These are phyloP conservation scores for Phaethornis superciliosus DNA, from an alignment of 2,113 vertebrate species.

Conservation along the genomic window DNA sequence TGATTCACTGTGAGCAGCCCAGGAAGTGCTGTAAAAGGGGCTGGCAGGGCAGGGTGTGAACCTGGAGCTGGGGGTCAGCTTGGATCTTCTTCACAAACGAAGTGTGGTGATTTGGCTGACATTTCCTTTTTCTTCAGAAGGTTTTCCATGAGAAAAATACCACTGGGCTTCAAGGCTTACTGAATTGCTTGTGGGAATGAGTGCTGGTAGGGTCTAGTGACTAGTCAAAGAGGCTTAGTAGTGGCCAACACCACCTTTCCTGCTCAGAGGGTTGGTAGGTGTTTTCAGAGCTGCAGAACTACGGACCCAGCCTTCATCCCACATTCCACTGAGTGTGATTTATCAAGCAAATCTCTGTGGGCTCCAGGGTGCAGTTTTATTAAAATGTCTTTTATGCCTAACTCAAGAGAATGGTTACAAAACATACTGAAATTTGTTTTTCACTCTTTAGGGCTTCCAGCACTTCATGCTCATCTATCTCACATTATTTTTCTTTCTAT, in stretches of 20 bases:
- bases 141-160: not conserved
- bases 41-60: rapidly evolving
- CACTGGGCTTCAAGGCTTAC: not conserved
- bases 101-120: not conserved
- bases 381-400: constrained; percentile 18
- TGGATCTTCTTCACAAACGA: not conserved
- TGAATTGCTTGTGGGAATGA: not conserved
- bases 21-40: not conserved
- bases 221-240: not conserved
- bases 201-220: not conserved
- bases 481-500: constrained; percentile 57
- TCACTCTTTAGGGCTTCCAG: constrained; percentile 37
- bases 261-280: not conserved
- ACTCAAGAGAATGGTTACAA: constrained; percentile 18
- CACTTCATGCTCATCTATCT: constrained; percentile 38
- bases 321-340: not conserved
- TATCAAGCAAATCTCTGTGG: not conserved
- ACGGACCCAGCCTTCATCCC: not conserved
- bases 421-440: constrained; percentile 55
- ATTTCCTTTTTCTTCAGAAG: not conserved
- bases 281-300: not conserved
- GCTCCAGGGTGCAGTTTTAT: not conserved
- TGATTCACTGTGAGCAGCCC: not conserved
- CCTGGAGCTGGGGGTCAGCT: not conserved
- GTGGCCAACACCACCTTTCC: not conserved